A percentile compares a stretch with the other conserved stretches of the same genome.
Evolutionary conservation across 1,140 invertebrate species (phyloP).

Genomic region (Dendrolimus kikuchii): DNA sequence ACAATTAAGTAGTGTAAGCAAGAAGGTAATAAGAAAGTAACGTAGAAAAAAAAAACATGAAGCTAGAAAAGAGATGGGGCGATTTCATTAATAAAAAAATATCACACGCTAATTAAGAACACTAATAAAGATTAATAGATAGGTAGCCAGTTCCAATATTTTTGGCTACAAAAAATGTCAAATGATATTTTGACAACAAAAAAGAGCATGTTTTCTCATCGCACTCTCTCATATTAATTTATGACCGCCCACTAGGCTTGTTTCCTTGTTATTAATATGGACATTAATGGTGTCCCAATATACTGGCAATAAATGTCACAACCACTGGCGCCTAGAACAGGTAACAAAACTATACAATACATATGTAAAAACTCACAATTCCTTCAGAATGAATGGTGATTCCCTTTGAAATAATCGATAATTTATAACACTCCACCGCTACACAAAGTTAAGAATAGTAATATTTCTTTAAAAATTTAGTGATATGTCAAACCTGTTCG

Average conservation of each 20-base stretch:
- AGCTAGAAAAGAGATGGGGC: no score
- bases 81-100: no score
- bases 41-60: no score
- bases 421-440: slow-evolving; percentile 68
- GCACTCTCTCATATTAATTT: slow-evolving; percentile 51
- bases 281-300: slow-evolving; percentile 66
- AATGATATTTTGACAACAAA: slow-evolving; percentile 50
- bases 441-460: slow-evolving; percentile 60
- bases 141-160: neutral
- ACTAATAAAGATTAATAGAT: neutral
- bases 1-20: no score
- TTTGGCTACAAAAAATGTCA: slow-evolving; percentile 35
- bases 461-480: slow-evolving; percentile 70
- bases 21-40: no score
- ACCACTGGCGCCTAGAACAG: slow-evolving; percentile 66
- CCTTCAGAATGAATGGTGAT: slow-evolving; percentile 46
- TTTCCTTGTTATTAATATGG: slow-evolving; percentile 65
- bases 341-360: slow-evolving; percentile 52
- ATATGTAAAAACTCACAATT: slow-evolving; percentile 52
- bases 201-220: slow-evolving; percentile 26
- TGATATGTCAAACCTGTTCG: slow-evolving; percentile 69
- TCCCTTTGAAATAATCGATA: slow-evolving; percentile 44
- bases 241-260: slow-evolving; percentile 41
- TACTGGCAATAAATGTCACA: slow-evolving; percentile 64
- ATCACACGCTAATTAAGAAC: neutral